A percentile compares a stretch with the other conserved stretches of the same genome.
Evolutionary conservation across 2,888 invertebrate genomes (phyloP).

Genomic region (Microlaimidae sp.): DNA sequence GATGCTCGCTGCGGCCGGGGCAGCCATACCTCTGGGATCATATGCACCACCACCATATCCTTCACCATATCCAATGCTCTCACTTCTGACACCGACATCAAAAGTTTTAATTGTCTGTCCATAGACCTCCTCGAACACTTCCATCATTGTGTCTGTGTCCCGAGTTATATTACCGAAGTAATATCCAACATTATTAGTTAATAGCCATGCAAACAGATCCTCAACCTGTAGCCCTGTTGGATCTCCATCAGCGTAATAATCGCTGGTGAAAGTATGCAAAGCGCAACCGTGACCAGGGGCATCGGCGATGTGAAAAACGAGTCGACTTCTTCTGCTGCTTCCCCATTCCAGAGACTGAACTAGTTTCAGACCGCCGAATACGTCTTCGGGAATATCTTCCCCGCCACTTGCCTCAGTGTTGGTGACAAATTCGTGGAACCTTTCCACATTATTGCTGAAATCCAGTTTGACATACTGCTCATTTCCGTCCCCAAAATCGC

Average conservation of each 20-base stretch:
- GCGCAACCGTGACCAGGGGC: slow-evolving; percentile 10
- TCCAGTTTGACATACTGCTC: slow-evolving; percentile 8
- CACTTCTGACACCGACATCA: background rate
- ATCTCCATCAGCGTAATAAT: slow-evolving; percentile 12
- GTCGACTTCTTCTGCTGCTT: slow-evolving; percentile 9
- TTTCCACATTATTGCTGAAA: slow-evolving; percentile 5
- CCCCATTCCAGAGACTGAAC: slow-evolving; percentile 12
- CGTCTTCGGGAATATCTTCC: slow-evolving; percentile 11
- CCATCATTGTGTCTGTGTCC: slow-evolving; percentile 14
- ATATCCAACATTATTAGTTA: slow-evolving; percentile 12
- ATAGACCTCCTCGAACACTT: slow-evolving; percentile 11
- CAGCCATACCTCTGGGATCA: background rate
- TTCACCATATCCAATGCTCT: background rate
- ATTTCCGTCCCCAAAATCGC: slow-evolving; percentile 5
- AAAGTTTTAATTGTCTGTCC: slow-evolving; percentile 12
- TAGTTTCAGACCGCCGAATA: slow-evolving; percentile 15
- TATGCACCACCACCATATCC: background rate
- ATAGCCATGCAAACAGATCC: background rate
- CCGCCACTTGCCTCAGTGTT: slow-evolving; percentile 5
- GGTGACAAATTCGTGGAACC: slow-evolving; percentile 10
- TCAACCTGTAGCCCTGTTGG: slow-evolving; percentile 7
- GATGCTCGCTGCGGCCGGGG: background rate
- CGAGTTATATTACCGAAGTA: slow-evolving; percentile 14
- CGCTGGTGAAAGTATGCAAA: background rate
- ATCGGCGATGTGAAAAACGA: slow-evolving; percentile 16